Percentiles rank a stretch among this genome's conserved stretches.
Evolutionary conservation across 2,113 vertebrate species (phyloP).

Genomic region (Callithrix jacchus): DNA sequence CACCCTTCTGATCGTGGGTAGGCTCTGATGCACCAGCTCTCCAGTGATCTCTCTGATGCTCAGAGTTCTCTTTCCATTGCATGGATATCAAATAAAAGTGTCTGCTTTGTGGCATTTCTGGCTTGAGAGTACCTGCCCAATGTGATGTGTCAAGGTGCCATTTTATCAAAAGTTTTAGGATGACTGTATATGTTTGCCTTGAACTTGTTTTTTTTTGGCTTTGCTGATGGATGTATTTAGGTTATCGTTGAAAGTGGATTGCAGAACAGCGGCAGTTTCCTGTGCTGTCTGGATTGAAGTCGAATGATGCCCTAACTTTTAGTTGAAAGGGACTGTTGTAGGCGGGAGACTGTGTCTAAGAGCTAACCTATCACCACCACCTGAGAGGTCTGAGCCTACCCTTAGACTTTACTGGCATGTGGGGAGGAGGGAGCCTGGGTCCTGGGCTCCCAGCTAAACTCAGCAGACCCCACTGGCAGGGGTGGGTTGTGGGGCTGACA

Average conservation of each 20-base stretch:
- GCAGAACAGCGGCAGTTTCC: neutral
- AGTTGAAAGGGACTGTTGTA: neutral
- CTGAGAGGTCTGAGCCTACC: neutral
- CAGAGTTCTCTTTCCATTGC: neutral
- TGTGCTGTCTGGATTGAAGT: neutral
- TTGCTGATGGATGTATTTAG: neutral
- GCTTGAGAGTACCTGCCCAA: neutral
- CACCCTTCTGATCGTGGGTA: neutral
- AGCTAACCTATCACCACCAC: neutral
- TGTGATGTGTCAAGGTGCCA: neutral
- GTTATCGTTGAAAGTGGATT: neutral
- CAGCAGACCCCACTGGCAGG: neutral
- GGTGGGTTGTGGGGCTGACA: accelerated
- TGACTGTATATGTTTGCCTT: neutral
- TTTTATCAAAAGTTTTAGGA: neutral
- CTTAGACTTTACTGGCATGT: neutral
- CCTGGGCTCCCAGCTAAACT: neutral
- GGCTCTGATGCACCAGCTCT: neutral
- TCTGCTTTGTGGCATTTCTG: neutral
- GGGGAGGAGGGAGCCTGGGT: neutral
- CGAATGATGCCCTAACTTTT: neutral
- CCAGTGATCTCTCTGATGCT: neutral
- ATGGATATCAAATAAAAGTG: neutral
- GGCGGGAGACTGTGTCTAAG: neutral
- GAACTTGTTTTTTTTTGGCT: neutral